phyloP scores from a whole-genome alignment of 2,888 invertebrate species.

The Lordiphosa andalusiaca region DNA sequence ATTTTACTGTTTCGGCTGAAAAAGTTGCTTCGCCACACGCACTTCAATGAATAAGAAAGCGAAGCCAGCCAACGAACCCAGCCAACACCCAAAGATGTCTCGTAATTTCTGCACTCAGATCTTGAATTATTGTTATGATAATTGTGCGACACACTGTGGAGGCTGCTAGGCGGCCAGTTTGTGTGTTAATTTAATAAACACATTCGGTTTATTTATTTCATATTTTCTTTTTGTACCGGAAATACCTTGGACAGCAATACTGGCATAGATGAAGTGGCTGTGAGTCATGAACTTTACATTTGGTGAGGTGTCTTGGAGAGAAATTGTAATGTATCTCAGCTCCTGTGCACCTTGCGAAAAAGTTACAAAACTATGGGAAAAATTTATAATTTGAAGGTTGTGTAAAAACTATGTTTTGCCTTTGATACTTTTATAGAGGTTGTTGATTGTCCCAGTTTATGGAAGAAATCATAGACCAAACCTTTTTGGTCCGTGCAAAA shows the following conservation, averaged over 20 bases:
- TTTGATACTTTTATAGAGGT: too few relatives aligned
- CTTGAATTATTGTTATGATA: slow-evolving; percentile 73
- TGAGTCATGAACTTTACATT: slow-evolving; percentile 41
- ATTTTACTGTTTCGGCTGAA: slow-evolving; percentile 75
- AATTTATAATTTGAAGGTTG: too few relatives aligned
- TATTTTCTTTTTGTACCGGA: slow-evolving; percentile 45
- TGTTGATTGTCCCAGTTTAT: too few relatives aligned
- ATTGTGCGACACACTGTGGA: slow-evolving; percentile 41
- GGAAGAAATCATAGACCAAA: too few relatives aligned
- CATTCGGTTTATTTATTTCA: slow-evolving; percentile 62
- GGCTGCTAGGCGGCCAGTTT: slow-evolving; percentile 29
- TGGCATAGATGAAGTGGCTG: slow-evolving; percentile 9
- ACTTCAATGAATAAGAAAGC: slow-evolving; percentile 34
- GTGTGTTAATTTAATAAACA: slow-evolving; percentile 70
- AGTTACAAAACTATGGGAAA: too few relatives aligned
- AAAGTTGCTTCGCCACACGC: slow-evolving; percentile 23
- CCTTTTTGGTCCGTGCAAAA: too few relatives aligned
- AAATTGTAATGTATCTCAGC: background rate
- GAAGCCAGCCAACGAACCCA: background rate
- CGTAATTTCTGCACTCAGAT: slow-evolving; percentile 44
- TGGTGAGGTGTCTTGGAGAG: background rate
- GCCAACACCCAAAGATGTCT: slow-evolving; percentile 18
- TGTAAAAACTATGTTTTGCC: too few relatives aligned
- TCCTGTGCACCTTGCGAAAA: too few relatives aligned
- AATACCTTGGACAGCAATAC: slow-evolving; percentile 39